Base-by-base conservation (phyloP, 2,797 vertebrate species). In the Heteromormyrus szaboi region DNA sequence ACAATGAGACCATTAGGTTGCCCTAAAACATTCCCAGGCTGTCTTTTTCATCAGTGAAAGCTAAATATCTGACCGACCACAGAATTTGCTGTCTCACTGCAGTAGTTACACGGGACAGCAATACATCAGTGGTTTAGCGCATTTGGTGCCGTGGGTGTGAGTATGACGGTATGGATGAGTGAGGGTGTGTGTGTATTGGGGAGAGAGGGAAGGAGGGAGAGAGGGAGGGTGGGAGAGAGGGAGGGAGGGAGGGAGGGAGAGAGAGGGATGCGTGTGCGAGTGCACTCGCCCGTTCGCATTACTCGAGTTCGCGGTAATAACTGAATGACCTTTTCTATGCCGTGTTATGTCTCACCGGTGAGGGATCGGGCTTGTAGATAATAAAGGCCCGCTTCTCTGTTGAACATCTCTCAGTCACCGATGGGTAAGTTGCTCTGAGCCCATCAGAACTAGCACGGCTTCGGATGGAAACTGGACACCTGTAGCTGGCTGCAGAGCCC, bases 251-350 rank as follows among this genome's bases (percentile, higher is more conserved):
- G 7, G 56, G 41, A 90, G 92, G 92, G 79, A 84, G 81, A 51
- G 72, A 48, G 81, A 85, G 94, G 92, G 72, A 44, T 93, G 91
- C 33, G 48, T 17, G 44, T 94, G 94, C 91, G 89, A 91, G 92
- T 91, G 93, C 90, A 93, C 90, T 91, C 91, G 91, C 90, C 90
- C 92, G 88, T 91, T 81, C 91, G 87, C 68, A 89, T 91, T 92
- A 93, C 95, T 95, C 94, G 91, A 93, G 90, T 93, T 92, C 91
- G 92, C 95, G 91, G 93, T 96, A 96, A 96, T 96, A 95, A 96
- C 94, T 93, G 95, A 94, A 94, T 96, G 97, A 97, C 96, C 97
- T 95, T 95, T 96, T 95, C 93, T 94, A 91, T 95, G 94, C 94
- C 94, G 95, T 95, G 96, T 96, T 88, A 92, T 96, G 96, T 95